Evolutionary conservation across 2,888 invertebrate species (phyloP).

Genomic region (Augochlorella aurata): DNA sequence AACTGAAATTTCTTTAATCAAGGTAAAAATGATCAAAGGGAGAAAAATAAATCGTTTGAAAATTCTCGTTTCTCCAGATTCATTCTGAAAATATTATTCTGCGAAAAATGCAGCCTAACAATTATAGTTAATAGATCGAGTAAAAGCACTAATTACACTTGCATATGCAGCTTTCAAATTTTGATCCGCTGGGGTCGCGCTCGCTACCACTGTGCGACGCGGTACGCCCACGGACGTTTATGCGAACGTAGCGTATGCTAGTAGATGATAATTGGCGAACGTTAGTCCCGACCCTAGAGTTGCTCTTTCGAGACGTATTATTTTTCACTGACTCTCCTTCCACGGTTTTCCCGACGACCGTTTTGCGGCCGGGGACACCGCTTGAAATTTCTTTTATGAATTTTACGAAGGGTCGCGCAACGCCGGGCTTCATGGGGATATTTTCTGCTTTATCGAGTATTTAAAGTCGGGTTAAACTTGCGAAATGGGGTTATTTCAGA

Average conservation of each 20-base stretch:
- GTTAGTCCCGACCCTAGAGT: slow-evolving; percentile 28
- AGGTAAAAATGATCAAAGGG: too few relatives aligned
- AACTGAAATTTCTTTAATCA: too few relatives aligned
- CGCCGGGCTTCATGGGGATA: not conserved
- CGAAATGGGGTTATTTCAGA: slow-evolving; percentile 3
- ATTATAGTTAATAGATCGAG: too few relatives aligned
- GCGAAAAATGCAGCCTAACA: too few relatives aligned
- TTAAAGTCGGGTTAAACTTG: not conserved
- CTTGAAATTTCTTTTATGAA: slow-evolving; percentile 2
- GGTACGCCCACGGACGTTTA: slow-evolving; percentile 31
- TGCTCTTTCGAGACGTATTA: slow-evolving; percentile 36
- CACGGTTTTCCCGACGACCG: slow-evolving; percentile 18
- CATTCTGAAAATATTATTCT: too few relatives aligned
- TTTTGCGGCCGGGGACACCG: slow-evolving; percentile 17
- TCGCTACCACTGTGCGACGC: not conserved
- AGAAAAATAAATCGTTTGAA: too few relatives aligned
- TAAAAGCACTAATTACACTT: too few relatives aligned
- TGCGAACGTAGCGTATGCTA: slow-evolving; percentile 15
- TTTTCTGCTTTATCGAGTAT: slow-evolving; percentile 13
- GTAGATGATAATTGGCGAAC: slow-evolving; percentile 53
- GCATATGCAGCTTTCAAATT: too few relatives aligned
- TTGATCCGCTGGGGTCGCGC: too few relatives aligned
- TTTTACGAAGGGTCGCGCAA: not conserved
- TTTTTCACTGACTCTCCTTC: slow-evolving; percentile 28
- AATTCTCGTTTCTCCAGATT: too few relatives aligned